These are phyloP conservation scores for Penaeus vannamei DNA, from an alignment of 1,140 invertebrate genomes.

Conservation along the genomic window DNA sequence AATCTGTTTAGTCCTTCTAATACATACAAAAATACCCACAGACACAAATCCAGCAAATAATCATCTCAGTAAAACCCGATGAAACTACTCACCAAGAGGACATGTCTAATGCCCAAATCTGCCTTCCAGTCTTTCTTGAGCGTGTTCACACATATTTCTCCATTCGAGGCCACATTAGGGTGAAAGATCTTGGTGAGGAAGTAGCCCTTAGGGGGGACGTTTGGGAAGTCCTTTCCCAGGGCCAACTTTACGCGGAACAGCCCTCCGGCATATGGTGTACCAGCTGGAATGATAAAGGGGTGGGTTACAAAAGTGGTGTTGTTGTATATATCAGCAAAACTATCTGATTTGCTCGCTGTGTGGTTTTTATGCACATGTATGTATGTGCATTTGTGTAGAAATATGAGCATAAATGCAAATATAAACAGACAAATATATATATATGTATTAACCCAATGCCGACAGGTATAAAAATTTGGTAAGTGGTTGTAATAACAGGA, in stretches of 20 bases:
- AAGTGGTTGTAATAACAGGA: too few species aligned
- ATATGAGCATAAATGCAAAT: too few species aligned
- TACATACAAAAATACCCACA: too few species aligned
- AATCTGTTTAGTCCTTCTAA: too few species aligned
- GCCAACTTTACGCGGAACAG: constrained; percentile 91
- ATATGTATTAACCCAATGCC: too few species aligned
- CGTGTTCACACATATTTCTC: constrained; percentile 98
- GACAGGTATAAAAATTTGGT: too few species aligned
- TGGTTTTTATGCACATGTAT: too few species aligned
- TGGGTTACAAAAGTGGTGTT: neutral
- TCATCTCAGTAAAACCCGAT: too few species aligned
- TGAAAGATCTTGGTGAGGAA: constrained; percentile 98
- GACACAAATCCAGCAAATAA: too few species aligned
- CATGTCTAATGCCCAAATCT: constrained; percentile 95
- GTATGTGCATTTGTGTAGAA: too few species aligned
- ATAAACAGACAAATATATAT: too few species aligned
- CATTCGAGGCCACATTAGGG: constrained; percentile 94
- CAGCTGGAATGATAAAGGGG: constrained; percentile 74
- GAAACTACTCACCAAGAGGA: constrained; percentile 82
- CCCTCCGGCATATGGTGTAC: constrained; percentile 88
- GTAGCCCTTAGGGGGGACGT: constrained; percentile 93
- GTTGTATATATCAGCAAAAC: neutral
- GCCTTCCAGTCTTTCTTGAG: constrained; percentile 98
- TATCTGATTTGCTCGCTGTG: neutral
- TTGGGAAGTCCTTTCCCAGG: constrained; percentile 93